phyloP scores from a whole-genome alignment of 2,888 invertebrate species.

The Seladonia tumulorum region DNA sequence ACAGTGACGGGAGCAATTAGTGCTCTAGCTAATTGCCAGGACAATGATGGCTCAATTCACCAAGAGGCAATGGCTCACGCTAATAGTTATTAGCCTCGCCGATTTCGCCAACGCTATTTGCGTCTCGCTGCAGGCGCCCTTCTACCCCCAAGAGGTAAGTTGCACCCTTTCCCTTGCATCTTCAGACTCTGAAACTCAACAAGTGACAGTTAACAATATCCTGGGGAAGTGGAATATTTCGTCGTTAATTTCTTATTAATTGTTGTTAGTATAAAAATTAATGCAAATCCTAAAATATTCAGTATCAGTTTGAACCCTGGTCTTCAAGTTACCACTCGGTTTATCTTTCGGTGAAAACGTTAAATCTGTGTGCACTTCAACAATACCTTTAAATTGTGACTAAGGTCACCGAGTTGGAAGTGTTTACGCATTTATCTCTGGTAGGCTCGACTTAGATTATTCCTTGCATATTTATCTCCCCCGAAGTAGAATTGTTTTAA shows the following conservation, averaged over 20 bases:
- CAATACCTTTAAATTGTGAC: neutral
- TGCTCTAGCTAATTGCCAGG: neutral
- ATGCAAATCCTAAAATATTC: too few species aligned
- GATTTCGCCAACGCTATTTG: conserved; percentile 94
- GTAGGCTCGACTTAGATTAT: neutral
- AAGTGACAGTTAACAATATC: too few species aligned
- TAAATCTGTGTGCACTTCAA: neutral
- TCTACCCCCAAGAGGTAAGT: conserved; percentile 92
- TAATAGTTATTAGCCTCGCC: conserved; percentile 91
- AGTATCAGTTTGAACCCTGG: too few species aligned
- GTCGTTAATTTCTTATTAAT: too few species aligned
- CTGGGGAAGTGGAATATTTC: too few species aligned
- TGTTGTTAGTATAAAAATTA: too few species aligned
- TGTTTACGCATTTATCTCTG: conserved; percentile 5
- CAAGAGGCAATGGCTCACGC: conserved; percentile 91
- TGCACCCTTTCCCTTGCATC: neutral
- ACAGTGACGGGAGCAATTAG: neutral
- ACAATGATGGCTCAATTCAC: conserved; percentile 88
- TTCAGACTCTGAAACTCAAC: neutral
- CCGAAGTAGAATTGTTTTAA: neutral
- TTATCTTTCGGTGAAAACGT: too few species aligned
- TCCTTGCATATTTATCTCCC: neutral
- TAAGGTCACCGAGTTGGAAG: neutral
- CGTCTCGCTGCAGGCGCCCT: conserved; percentile 93
- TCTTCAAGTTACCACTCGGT: too few species aligned